Percentiles rank a stretch among this genome's conserved stretches.
phyloP scores from a whole-genome alignment of 2,888 invertebrate genomes.

The Lepas anatifera region DNA sequence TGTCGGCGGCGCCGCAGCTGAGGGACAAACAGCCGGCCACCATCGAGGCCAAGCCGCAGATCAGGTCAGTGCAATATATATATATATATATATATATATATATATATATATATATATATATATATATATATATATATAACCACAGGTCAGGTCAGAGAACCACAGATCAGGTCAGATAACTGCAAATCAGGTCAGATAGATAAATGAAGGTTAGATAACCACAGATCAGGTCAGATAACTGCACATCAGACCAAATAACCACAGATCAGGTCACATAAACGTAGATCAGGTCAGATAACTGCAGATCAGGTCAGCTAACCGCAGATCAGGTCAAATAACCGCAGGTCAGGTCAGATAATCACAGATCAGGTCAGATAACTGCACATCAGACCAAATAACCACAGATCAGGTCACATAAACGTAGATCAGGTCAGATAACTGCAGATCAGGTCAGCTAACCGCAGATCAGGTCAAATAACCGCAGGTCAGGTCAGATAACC shows the following conservation, averaged over 20 bases:
- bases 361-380: too few relatives aligned
- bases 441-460: constrained; percentile 15
- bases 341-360: too few relatives aligned
- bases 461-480: constrained; percentile 20
- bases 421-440: not conserved
- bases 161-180: too few relatives aligned
- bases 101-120: too few relatives aligned
- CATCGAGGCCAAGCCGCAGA: constrained; percentile 25
- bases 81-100: too few relatives aligned
- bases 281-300: constrained; percentile 24
- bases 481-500: constrained; percentile 25
- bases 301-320: constrained; percentile 14
- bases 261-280: constrained; percentile 20
- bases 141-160: too few relatives aligned
- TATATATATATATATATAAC: too few relatives aligned
- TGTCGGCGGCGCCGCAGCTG: constrained; percentile 24
- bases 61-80: constrained; percentile 23
- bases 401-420: not conserved
- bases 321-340: too few relatives aligned
- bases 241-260: not conserved
- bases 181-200: too few relatives aligned
- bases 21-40: constrained; percentile 24
- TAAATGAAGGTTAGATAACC: too few relatives aligned
- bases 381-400: too few relatives aligned
- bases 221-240: too few relatives aligned